Evolutionary conservation across 2,888 invertebrate genomes (phyloP).

Genomic region (Stenodema calcarata): DNA sequence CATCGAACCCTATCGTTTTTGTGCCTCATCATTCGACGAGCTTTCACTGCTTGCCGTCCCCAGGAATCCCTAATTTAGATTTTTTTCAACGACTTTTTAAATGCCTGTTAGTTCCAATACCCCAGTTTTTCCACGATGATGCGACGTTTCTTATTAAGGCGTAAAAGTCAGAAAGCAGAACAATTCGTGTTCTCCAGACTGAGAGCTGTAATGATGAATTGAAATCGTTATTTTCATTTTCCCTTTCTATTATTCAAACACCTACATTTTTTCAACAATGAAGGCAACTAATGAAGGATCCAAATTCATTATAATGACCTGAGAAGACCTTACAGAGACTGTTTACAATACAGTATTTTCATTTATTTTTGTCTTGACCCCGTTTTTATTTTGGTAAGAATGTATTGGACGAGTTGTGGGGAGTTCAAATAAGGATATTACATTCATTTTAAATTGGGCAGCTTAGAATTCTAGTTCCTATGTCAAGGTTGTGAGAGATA

Average conservation of each 20-base stretch:
- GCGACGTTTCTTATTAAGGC: neutral
- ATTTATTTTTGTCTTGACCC: no score
- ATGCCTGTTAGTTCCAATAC: neutral
- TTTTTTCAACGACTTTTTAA: neutral
- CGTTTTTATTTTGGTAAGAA: no score
- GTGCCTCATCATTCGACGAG: neutral
- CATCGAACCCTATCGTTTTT: neutral
- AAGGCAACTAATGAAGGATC: neutral
- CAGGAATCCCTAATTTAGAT: neutral
- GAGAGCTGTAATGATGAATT: neutral
- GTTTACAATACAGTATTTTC: no score
- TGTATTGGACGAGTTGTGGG: no score
- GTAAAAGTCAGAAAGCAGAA: neutral
- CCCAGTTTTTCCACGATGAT: neutral
- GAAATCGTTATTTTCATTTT: neutral
- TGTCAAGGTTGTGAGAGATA: no score
- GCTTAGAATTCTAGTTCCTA: no score
- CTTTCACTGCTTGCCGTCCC: neutral
- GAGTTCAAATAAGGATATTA: no score
- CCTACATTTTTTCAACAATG: neutral
- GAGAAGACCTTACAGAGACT: no score
- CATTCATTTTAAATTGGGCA: no score
- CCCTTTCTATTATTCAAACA: neutral
- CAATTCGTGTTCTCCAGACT: neutral
- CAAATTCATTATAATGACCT: no score